phyloP scores from a whole-genome alignment of 2,113 vertebrate genomes.

The Barnardius zonarius region DNA sequence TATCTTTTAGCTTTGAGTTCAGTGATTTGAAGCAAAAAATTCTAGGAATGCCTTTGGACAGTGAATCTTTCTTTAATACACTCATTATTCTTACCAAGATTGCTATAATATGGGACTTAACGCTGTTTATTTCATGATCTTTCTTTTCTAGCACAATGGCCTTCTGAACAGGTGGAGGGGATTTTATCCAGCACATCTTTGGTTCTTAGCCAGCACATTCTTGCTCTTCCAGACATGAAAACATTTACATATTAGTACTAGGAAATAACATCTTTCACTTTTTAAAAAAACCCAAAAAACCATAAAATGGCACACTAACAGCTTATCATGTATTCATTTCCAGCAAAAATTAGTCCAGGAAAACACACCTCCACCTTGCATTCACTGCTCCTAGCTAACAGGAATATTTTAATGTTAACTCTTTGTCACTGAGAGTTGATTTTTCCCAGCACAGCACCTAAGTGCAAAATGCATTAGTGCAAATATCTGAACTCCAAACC shows the following conservation, averaged over 20 bases:
- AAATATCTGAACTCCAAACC: conserved; percentile 59
- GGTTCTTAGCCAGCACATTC: conserved; percentile 49
- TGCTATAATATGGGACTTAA: background rate
- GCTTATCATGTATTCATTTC: background rate
- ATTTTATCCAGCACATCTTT: conserved; percentile 60
- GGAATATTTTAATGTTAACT: conserved; percentile 26
- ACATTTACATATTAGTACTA: conserved; percentile 35
- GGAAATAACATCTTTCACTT: background rate
- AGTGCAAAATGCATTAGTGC: conserved; percentile 38
- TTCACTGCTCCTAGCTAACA: background rate
- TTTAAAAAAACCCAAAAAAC: background rate
- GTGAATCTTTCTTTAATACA: background rate
- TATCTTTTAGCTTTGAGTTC: background rate
- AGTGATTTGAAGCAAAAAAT: background rate
- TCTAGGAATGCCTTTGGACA: background rate
- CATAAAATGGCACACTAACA: background rate
- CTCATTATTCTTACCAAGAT: background rate
- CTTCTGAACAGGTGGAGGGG: conserved; percentile 37
- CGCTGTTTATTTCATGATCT: background rate
- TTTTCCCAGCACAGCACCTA: conserved; percentile 53
- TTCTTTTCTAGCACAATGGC: background rate
- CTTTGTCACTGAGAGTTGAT: conserved; percentile 2
- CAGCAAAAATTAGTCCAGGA: background rate
- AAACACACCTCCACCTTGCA: background rate
- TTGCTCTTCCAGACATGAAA: conserved; percentile 45